These are phyloP conservation scores for Diogma glabrata DNA, from an alignment of 2,888 invertebrate genomes.

Conservation along the genomic window DNA sequence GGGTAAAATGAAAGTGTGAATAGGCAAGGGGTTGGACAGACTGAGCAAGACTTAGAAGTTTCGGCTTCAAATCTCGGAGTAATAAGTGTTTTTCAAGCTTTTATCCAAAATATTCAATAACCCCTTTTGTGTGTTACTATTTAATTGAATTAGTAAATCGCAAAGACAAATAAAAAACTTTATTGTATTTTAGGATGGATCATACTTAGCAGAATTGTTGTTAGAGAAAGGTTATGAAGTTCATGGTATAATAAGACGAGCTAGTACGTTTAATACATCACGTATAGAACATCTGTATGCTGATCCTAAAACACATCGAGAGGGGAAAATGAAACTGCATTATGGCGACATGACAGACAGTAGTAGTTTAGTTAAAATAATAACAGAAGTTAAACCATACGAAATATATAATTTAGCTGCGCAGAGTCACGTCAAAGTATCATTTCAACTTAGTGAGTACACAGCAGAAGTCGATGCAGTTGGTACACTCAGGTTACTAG, in stretches of 20 bases:
- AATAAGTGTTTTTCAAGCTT: no score
- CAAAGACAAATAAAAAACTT: constrained; percentile 10
- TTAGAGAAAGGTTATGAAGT: constrained; percentile 87
- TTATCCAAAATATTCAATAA: no score
- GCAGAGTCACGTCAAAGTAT: constrained; percentile 98
- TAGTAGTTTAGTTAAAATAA: constrained; percentile 82
- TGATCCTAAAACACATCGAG: constrained; percentile 78
- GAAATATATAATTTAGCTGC: constrained; percentile 98
- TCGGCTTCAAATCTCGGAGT: no score
- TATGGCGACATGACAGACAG: constrained; percentile 99
- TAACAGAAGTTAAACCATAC: constrained; percentile 53
- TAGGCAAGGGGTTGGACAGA: no score
- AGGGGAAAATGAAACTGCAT: constrained; percentile 83
- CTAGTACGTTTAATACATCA: constrained; percentile 93
- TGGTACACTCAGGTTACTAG: constrained; percentile 82
- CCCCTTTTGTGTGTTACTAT: no score
- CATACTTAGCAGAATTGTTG: constrained; percentile 90
- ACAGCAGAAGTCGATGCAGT: constrained; percentile 96
- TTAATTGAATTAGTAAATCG: constrained; percentile 11
- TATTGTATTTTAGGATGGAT: constrained; percentile 85
- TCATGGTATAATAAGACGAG: constrained; percentile 89
- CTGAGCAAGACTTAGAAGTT: no score
- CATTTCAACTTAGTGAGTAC: constrained; percentile 97
- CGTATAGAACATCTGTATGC: constrained; percentile 93
- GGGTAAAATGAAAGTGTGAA: no score